Evolutionary conservation across 2,888 invertebrate species (phyloP), one percentile per base, ranked within the genome.

Genomic region (Tillus elongatus): DNA sequence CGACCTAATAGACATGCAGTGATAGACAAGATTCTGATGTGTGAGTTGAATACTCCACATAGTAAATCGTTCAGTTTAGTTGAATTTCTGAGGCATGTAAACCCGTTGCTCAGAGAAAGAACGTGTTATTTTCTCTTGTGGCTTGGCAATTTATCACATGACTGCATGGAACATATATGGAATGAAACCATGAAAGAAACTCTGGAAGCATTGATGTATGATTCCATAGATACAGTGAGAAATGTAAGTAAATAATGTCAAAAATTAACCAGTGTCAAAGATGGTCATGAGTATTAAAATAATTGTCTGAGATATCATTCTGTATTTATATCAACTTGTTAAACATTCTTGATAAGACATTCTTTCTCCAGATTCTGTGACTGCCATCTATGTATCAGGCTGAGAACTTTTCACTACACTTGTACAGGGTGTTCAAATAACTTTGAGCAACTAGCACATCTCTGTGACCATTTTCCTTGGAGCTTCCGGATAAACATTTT

Each of bases 1-100:
- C 63, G 80, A 11, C 85, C 88, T 0, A 83, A 85, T 54, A 82
- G 86, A 56, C 77, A 78, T 0, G 80, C 80, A 39, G 69, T 87
- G 1, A 79, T 88, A 0, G 83, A 84, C 54, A 77, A 75, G 51
- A 76, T 88, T 40, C 65, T 85, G 3, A 68, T 78, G 39, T 73
- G 73, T n/a, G 57, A 58, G 43, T 43, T 51, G 13, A 44, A 44
- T 15, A 46, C 50, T 41, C 41, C 43, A 15, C 39, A 48, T n/a
- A 38, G 46, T 11, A 52, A 64, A 2, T 67, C 66, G 37, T 47
- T 73, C 8, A 69, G 74, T 52, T 71, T 82, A 40, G 60, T 72
- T 26, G 58, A 57, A 15, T 67, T 82, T 34, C 58, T 82, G 37
- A 70, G 73, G 47, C 74, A 74, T 52, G 68, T 73, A 1, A 72